Conservation (phyloP, 2,797 vertebrate genomes). For the Sebastes dallii region DNA sequence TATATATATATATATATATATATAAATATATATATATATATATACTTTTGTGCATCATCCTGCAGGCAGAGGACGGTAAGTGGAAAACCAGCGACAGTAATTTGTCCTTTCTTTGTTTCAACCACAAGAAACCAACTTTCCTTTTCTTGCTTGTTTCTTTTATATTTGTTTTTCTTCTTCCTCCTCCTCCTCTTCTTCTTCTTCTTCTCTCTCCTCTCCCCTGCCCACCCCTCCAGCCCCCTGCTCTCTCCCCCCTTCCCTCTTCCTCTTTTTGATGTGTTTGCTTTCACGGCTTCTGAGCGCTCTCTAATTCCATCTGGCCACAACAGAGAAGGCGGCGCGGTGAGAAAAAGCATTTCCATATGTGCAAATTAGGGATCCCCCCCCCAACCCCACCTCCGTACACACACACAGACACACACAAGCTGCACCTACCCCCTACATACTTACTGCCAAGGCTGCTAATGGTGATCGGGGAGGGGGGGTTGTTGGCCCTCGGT, state of each 20-base stretch:
- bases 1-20: not conserved
- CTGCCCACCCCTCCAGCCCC: not conserved
- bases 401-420: not conserved
- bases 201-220: slow-evolving; percentile 4
- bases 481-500: slow-evolving; percentile 80
- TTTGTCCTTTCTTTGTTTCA: slow-evolving; percentile 64
- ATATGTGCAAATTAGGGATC: slow-evolving; percentile 97
- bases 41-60: not conserved
- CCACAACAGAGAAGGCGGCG: slow-evolving; percentile 93
- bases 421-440: slow-evolving; percentile 18
- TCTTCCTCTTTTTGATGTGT: slow-evolving; percentile 86
- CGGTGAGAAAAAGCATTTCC: slow-evolving; percentile 95
- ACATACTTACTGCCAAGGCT: slow-evolving; percentile 83
- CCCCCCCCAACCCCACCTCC: not conserved
- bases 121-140: slow-evolving; percentile 36
- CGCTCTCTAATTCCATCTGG: slow-evolving; percentile 98
- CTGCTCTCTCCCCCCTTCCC: slow-evolving; percentile 43
- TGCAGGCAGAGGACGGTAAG: not conserved
- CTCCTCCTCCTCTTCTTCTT: not conserved
- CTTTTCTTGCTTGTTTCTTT: slow-evolving; percentile 2
- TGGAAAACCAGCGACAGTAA: slow-evolving; percentile 14
- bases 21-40: not conserved
- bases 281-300: slow-evolving; percentile 96
- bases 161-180: not conserved
- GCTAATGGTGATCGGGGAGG: slow-evolving; percentile 87